phyloP scores from a whole-genome alignment of 2,888 invertebrate species.

The Clostera curtula region DNA sequence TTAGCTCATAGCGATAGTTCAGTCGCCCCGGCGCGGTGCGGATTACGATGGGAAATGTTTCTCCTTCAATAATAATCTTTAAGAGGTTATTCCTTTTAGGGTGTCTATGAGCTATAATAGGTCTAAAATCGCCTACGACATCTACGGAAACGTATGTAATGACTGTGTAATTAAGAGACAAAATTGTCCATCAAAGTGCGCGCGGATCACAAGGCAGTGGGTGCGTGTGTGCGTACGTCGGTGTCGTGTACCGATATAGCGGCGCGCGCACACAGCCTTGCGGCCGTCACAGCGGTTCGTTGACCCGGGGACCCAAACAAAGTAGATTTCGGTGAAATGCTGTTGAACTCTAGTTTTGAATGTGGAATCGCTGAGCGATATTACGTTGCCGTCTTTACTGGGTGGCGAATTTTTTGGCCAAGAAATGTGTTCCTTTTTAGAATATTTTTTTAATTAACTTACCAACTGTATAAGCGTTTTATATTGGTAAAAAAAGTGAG shows the following conservation, averaged over 20 bases:
- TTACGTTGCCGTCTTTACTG: slow-evolving; percentile 42
- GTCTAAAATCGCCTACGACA: slow-evolving; percentile 24
- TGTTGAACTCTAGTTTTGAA: slow-evolving; percentile 70
- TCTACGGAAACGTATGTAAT: slow-evolving; percentile 31
- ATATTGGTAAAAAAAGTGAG: no score
- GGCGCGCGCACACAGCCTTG: slow-evolving; percentile 56
- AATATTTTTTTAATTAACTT: slow-evolving; percentile 5
- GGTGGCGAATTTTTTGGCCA: slow-evolving; percentile 47
- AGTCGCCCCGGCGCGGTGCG: slow-evolving; percentile 47
- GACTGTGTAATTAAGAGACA: slow-evolving; percentile 53
- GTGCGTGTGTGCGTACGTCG: slow-evolving; percentile 48
- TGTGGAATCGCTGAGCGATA: slow-evolving; percentile 49
- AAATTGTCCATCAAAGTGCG: slow-evolving; percentile 43
- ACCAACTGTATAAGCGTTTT: neutral
- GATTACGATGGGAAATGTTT: slow-evolving; percentile 27
- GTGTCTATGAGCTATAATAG: slow-evolving; percentile 14
- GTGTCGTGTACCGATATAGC: slow-evolving; percentile 35
- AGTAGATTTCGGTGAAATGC: slow-evolving; percentile 74
- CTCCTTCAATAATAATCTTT: slow-evolving; percentile 29
- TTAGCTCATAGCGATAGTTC: slow-evolving; percentile 70
- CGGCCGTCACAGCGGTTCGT: slow-evolving; percentile 59
- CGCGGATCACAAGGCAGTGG: slow-evolving; percentile 28
- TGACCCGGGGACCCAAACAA: slow-evolving; percentile 72
- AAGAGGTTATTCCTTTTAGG: slow-evolving; percentile 29
- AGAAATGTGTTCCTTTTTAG: slow-evolving; percentile 9